Conservation (phyloP, 2,113 vertebrate genomes). For the Centrocercus urophasianus region DNA sequence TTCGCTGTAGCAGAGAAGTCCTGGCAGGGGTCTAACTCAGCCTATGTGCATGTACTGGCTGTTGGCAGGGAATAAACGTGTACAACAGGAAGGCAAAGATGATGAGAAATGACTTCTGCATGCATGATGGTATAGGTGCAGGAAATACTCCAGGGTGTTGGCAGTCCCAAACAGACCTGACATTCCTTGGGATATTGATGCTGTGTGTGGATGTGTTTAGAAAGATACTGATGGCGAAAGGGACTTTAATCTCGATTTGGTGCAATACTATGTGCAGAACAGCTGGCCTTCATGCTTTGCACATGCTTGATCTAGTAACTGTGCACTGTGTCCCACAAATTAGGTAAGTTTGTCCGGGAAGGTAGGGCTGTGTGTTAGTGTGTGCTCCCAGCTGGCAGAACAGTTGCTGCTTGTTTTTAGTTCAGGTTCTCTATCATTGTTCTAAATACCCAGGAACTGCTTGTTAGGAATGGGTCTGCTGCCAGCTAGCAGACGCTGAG, state of each 20-base stretch:
- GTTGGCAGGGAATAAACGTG: background rate
- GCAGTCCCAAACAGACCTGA: background rate
- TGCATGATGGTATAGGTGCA: background rate
- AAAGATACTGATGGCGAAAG: background rate
- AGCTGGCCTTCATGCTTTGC: background rate
- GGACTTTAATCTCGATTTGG: background rate
- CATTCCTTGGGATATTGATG: background rate
- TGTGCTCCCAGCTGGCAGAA: background rate
- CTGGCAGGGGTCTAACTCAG: background rate
- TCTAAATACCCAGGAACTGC: background rate
- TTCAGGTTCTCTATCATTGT: background rate
- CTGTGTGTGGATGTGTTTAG: background rate
- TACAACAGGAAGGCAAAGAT: background rate
- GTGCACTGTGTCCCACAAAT: background rate
- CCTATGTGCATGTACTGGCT: background rate
- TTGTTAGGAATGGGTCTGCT: background rate
- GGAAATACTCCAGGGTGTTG: background rate
- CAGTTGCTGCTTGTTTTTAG: background rate
- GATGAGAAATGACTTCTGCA: background rate
- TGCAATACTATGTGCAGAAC: background rate
- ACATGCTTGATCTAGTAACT: background rate
- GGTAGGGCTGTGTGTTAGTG: background rate
- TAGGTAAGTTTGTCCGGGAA: background rate
- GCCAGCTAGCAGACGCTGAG: background rate
- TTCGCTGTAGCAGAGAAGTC: background rate